Conservation (phyloP, 2,797 vertebrate species). For the Sebastes iracundus region DNA sequence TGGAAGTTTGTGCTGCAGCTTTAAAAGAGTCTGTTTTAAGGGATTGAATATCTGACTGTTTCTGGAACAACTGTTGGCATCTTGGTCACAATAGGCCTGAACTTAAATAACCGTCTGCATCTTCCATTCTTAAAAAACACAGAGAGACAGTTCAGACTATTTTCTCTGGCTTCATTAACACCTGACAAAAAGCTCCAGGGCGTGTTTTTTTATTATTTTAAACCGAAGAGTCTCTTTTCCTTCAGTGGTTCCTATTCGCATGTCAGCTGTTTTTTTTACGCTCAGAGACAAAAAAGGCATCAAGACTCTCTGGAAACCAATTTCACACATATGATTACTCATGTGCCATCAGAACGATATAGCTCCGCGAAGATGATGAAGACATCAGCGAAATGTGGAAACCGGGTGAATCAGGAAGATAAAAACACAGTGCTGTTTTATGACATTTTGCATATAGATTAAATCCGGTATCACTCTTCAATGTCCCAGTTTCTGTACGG, state of each 20-base stretch:
- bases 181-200: slow-evolving; percentile 10
- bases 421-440: neutral
- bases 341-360: neutral
- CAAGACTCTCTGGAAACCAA: slow-evolving; percentile 15
- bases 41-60: neutral
- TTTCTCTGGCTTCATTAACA: slow-evolving; percentile 13
- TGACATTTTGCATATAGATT: neutral
- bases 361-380: neutral
- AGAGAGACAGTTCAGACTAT: slow-evolving; percentile 4
- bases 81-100: neutral
- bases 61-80: neutral
- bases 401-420: neutral
- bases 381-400: slow-evolving; percentile 7
- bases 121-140: neutral
- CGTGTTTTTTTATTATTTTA: neutral
- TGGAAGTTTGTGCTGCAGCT: neutral
- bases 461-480: neutral
- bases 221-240: neutral
- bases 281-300: slow-evolving; percentile 21
- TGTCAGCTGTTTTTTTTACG: neutral
- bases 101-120: neutral
- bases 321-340: slow-evolving; percentile 40
- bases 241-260: slow-evolving; percentile 11
- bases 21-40: neutral
- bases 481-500: neutral